Base-by-base conservation (phyloP, 2,888 invertebrate species). In the Liodrosophila aerea region DNA sequence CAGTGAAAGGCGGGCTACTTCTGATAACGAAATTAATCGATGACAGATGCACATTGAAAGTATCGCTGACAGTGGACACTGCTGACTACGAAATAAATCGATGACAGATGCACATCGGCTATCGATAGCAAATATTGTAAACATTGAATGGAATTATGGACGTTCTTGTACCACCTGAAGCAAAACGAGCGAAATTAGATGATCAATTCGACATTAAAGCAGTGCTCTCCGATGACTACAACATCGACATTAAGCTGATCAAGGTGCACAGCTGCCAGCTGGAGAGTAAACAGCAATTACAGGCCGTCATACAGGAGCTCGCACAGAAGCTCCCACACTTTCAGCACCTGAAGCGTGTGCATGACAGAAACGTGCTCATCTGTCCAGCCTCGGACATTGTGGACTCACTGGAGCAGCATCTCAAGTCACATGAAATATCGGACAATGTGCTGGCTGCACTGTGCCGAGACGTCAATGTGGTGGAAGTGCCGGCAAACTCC, bases 291-390 rank as follows among this genome's bases (percentile, higher is more conserved):
- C 93, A 92, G 81, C 89, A 92, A 9, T 93, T 93, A 36, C 95
- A 95, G 0, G 91, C 89, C 58, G 91, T 93, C 0, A 93, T 96
- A 36, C 73, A 90, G 16, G 88, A 91, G 34, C 88, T 94, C 9
- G 93, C 93, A 70, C 90, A 92, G 22, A 91, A 91, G 22, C 73
- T 93, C 30, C 93, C 94, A 0, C 80, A 95, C 3, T 89, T 95
- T 7, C 91, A 92, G 40, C 95, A 96, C 89, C 90, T 96, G 12
- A 96, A 96, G 87, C 91, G 96, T 65, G 94, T 95, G 0, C 91
- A 92, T 34, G 92, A 92, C 4, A 91, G 90, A 39, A 91, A 92
- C 16, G 90, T 95, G 0, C 82, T 95, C 8, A 68, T 95, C 80
- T 90, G 92, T 81, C 54, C 71, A 76, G 0, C 90, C 90, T 64